These are phyloP conservation scores for Palaemon carinicauda DNA, from an alignment of 1,140 invertebrate genomes.

Conservation along the genomic window DNA sequence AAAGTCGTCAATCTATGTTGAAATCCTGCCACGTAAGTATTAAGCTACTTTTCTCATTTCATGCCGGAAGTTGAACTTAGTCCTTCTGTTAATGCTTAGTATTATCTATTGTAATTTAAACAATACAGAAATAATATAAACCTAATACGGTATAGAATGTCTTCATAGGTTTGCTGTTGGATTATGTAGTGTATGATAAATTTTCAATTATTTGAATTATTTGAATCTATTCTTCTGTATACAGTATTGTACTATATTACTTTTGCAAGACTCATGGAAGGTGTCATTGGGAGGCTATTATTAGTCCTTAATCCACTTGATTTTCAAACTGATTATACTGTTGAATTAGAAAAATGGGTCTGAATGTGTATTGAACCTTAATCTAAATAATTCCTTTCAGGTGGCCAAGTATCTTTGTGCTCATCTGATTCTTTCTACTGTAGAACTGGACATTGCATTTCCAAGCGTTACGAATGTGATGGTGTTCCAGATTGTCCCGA, in stretches of 20 bases:
- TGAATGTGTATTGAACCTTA: neutral
- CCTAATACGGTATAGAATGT: neutral
- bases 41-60: neutral
- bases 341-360: neutral
- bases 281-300: too few species aligned
- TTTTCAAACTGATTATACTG: neutral
- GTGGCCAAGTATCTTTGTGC: constrained; percentile 24
- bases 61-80: too few species aligned
- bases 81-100: neutral
- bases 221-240: too few species aligned
- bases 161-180: too few species aligned
- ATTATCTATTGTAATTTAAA: neutral
- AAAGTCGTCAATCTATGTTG: neutral
- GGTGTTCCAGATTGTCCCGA: constrained; percentile 21
- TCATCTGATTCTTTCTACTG: constrained; percentile 24
- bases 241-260: too few species aligned
- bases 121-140: neutral
- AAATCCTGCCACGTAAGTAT: constrained; percentile 21
- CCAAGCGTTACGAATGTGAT: constrained; percentile 38
- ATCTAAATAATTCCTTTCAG: neutral
- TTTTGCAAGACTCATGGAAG: too few species aligned
- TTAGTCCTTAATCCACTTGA: neutral
- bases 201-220: too few species aligned
- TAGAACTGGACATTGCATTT: constrained; percentile 15
- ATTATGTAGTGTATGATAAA: too few species aligned